Evolutionary conservation across 1,140 invertebrate species (phyloP).

Genomic region (Marisa cornuarietis): DNA sequence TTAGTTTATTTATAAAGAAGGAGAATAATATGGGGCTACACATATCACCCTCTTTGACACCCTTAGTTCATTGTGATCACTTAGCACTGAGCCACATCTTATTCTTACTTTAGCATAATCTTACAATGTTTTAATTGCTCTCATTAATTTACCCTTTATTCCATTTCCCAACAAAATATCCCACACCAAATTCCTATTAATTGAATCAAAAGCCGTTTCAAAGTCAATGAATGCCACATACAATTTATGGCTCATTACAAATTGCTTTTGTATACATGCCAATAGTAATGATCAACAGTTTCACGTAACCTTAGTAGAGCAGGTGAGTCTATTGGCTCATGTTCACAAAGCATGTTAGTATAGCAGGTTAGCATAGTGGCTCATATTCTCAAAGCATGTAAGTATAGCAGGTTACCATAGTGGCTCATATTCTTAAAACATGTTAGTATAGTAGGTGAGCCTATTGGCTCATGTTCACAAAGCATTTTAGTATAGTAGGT

Average conservation of each 20-base stretch:
- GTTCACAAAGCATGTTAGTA: too few species aligned
- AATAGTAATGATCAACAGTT: conserved; percentile 3
- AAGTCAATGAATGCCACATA: conserved; percentile 7
- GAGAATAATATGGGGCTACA: not conserved
- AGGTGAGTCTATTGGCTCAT: too few species aligned
- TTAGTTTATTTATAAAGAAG: not conserved
- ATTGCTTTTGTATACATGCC: conserved; percentile 1
- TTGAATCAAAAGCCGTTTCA: conserved; percentile 1
- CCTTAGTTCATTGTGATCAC: not conserved
- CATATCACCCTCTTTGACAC: not conserved
- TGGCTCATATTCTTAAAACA: too few species aligned
- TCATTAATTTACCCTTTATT: not conserved
- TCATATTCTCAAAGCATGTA: too few species aligned
- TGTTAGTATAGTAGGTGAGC: too few species aligned
- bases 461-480: too few species aligned
- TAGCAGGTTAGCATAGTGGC: too few species aligned
- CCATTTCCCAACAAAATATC: conserved; percentile 5
- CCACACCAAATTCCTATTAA: not conserved
- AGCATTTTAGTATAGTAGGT: too few species aligned
- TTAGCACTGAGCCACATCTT: not conserved
- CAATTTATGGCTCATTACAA: not conserved
- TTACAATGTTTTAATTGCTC: not conserved
- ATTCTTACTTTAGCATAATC: not conserved
- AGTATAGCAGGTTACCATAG: too few species aligned
- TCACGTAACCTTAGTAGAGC: too few species aligned